Base-by-base conservation (phyloP, 1,140 invertebrate species). In the Trichomalopsis sarcophagae region DNA sequence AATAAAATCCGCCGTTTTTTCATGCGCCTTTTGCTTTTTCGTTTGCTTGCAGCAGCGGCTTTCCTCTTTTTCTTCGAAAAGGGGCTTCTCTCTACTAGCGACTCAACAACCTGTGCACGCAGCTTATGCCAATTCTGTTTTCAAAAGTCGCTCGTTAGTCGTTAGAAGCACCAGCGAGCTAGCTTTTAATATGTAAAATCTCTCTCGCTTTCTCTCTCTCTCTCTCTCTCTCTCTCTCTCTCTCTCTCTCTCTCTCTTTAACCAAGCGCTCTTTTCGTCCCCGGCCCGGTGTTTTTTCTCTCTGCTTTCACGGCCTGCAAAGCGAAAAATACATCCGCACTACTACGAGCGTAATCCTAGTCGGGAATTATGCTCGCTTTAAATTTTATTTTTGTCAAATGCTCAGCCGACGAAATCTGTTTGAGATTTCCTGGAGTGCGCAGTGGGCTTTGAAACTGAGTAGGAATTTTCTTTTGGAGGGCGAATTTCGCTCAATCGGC, bases 121-220 rank as follows among this genome's bases (percentile, higher is more conserved):
- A 76, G 74, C 36, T 83, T 50, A 62, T 62, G 71, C 71, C 69
- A 82, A 76, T 77, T 83, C 62, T 69, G 30, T 30, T 83, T 77
- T 71, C 30, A 75, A 76, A 83, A 83, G 74, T 83, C 55, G 74
- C 74, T 83, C 71, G 50, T 82, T 82, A 82, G 71, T 82, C 73
- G 11, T 74, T 75, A 21, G 71, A 9, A 75, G 50, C 50, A 30
- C 27, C 21, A 62, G 36, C 71, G 21, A 66, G 50, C 27, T 27
- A 40, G 55, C 21, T 82, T 82, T 82, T 82, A 82, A 75, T 75
- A 75, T 82, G 40, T 75, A 74, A 74, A 82, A 82, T 62, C 21
- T 75, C 40, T 36, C 33, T 36, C 33, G 1, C 27, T 27, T 36
- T 36, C 33, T 36, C 33, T 36, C 33, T 36, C 33, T 36, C 33